Base-by-base conservation (phyloP, 1,140 invertebrate species). In the Meloidogyne hapla region DNA sequence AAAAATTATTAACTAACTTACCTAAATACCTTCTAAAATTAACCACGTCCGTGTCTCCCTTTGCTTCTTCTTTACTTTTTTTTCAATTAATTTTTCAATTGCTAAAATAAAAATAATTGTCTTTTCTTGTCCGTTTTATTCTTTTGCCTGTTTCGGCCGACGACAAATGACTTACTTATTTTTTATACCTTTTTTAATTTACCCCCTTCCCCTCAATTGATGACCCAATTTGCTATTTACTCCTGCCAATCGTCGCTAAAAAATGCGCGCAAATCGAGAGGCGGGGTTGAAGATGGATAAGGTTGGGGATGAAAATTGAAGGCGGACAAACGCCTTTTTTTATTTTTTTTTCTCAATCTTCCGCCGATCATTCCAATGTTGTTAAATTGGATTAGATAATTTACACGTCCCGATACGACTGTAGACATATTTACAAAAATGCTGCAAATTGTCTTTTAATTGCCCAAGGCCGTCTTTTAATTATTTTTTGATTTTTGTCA, bases 161-260 rank as follows among this genome's bases (percentile, higher is more conserved):
- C 48, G n/a, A 56, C 48, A 56, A 56, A 56, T 56, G 18, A 56
- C n/a, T 56, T 56, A 42, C n/a, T 56, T 56, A 56, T n/a, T 56
- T n/a, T n/a, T 8, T 33, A 33, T 2, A 3, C 18, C 18, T 56
- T 56, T 56, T 56, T 56, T 56, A 48, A 48, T 48, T 48, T 48
- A 18, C 45, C 45, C 45, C 15, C 15, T 15, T 48, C 13, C 12
- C 8, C 48, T n/a, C 48, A 56, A 56, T 56, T 56, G 48, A 56
- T 56, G 48, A 56, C 48, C 48, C 48, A 56, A 56, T 56, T 56
- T 56, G 48, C n/a, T 56, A 56, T 56, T n/a, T 56, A 56, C 48
- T 56, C 48, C 48, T 56, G 48, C 48, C 48, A 56, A 56, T 56
- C 48, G 48, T n/a, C n/a, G 48, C 48, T 56, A 56, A 56, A 56